A percentile compares a stretch with the other conserved stretches of the same genome.
phyloP scores from a whole-genome alignment of 1,140 invertebrate species.

The Monomorium pharaonis region DNA sequence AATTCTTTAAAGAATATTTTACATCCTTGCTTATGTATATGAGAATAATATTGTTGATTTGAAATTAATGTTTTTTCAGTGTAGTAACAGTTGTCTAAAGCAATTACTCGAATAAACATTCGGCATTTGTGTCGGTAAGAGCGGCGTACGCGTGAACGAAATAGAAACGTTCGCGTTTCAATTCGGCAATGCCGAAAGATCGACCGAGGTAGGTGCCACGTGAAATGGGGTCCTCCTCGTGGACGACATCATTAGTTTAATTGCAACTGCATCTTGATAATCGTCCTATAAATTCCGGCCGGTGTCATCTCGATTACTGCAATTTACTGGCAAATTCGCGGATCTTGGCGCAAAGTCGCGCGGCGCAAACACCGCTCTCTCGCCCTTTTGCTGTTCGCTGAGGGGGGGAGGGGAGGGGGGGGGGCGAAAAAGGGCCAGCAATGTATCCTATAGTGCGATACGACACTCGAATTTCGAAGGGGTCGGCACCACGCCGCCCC shows the following conservation, averaged over 20 bases:
- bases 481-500: slow-evolving; percentile 17
- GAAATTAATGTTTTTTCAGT: too few relatives aligned
- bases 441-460: slow-evolving; percentile 13
- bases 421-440: slow-evolving; percentile 47
- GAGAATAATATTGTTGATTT: too few relatives aligned
- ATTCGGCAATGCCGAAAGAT: not conserved
- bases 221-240: not conserved
- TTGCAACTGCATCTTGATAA: slow-evolving; percentile 23
- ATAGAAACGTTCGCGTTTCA: not conserved
- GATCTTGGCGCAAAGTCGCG: slow-evolving; percentile 30
- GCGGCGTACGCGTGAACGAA: not conserved
- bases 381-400: slow-evolving; percentile 1
- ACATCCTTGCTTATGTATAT: too few relatives aligned
- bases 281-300: slow-evolving; percentile 32
- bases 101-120: not conserved
- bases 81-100: not conserved
- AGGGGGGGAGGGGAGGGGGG: not conserved
- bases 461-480: slow-evolving; percentile 53
- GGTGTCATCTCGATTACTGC: slow-evolving; percentile 36
- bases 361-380: slow-evolving; percentile 33
- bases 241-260: slow-evolving; percentile 38
- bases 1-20: too few relatives aligned
- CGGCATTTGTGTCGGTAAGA: too few relatives aligned
- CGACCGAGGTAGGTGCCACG: not conserved
- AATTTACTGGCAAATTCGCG: slow-evolving; percentile 15